These are phyloP conservation scores for Drosophila melanosoma DNA, from an alignment of 2,888 invertebrate species.

Conservation along the genomic window DNA sequence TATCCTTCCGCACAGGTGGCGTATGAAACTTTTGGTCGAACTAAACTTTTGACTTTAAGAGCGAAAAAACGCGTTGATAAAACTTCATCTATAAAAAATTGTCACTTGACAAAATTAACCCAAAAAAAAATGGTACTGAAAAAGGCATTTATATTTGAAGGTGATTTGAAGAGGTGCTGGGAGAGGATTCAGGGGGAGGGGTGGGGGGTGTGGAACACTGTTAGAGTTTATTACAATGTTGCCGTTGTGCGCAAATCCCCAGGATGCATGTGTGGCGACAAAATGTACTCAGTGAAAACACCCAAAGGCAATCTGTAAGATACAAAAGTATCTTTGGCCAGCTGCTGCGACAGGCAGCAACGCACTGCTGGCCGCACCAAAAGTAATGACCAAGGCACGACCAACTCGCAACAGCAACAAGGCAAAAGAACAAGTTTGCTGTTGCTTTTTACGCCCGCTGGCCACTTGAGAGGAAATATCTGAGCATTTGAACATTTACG, in stretches of 20 bases:
- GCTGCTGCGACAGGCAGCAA: slow-evolving; percentile 62
- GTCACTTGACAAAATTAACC: slow-evolving; percentile 54
- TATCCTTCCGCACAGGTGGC: slow-evolving; percentile 21
- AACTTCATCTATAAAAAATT: slow-evolving; percentile 38
- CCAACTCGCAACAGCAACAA: slow-evolving; percentile 32
- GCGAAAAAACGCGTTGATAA: slow-evolving; percentile 20
- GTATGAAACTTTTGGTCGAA: slow-evolving; percentile 34
- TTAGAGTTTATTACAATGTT: slow-evolving; percentile 53
- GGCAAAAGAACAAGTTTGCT: slow-evolving; percentile 8
- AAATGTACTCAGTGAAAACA: slow-evolving; percentile 66
- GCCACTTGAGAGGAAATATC: slow-evolving; percentile 64
- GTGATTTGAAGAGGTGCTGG: neutral
- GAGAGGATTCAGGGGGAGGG: neutral
- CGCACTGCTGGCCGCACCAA: slow-evolving; percentile 44
- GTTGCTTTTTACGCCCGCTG: slow-evolving; percentile 54
- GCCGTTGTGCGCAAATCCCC: slow-evolving; percentile 44
- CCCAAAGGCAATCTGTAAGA: slow-evolving; percentile 67
- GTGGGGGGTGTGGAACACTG: neutral
- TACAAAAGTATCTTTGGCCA: slow-evolving; percentile 62
- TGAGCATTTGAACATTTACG: slow-evolving; percentile 80
- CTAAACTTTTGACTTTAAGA: slow-evolving; percentile 51
- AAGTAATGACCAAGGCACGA: slow-evolving; percentile 81
- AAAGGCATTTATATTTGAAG: neutral
- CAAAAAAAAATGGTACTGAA: neutral
- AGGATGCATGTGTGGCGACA: slow-evolving; percentile 43